Evolutionary conservation across 2,888 invertebrate species (phyloP).

Genomic region (Trilocha varians): DNA sequence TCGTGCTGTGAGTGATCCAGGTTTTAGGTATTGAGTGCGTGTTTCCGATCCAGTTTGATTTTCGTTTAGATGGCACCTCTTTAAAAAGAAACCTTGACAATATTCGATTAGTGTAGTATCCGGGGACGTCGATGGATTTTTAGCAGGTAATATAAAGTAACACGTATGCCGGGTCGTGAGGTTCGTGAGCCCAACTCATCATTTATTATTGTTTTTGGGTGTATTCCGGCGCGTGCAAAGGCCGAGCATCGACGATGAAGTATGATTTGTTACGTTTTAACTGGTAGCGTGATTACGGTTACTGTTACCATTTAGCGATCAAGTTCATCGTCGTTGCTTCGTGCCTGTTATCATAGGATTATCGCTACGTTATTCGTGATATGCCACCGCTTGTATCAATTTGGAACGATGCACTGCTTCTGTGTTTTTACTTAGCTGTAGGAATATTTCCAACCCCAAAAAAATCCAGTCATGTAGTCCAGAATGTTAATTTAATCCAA

Average conservation of each 20-base stretch:
- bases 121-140: conserved; percentile 41
- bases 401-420: no score
- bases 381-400: not conserved
- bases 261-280: not conserved
- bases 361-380: not conserved
- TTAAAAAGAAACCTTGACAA: conserved; percentile 6
- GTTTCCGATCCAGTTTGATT: conserved; percentile 15
- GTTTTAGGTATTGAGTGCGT: conserved; percentile 26
- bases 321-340: not conserved
- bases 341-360: not conserved
- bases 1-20: conserved; percentile 31
- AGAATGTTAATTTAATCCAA: no score
- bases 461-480: no score
- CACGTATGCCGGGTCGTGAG: conserved; percentile 12
- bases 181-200: no score
- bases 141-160: conserved; percentile 41
- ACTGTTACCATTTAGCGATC: conserved; percentile 2
- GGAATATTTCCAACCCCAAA: no score
- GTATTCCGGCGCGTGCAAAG: conserved; percentile 13
- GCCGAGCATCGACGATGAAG: not conserved
- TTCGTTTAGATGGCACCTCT: conserved; percentile 10
- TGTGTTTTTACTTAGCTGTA: no score
- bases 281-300: conserved; percentile 4
- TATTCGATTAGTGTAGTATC: conserved; percentile 7
- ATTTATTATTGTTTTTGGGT: conserved; percentile 23